phyloP scores from a whole-genome alignment of 2,113 vertebrate genomes.

The Antechinus flavipes region DNA sequence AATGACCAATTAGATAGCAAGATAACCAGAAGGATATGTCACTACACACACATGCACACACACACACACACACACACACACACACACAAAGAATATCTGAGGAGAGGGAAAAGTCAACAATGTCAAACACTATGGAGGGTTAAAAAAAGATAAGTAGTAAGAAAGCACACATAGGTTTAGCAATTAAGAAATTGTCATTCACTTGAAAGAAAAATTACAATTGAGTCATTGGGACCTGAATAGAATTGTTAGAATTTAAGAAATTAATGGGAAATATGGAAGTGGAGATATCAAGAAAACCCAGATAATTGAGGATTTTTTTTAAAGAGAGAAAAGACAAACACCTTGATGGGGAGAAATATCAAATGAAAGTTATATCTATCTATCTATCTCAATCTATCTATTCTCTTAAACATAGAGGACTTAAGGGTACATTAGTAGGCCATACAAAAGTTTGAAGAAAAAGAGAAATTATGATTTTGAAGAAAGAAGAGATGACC shows the following conservation, averaged over 20 bases:
- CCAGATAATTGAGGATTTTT: background rate
- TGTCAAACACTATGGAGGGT: no score
- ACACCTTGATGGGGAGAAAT: background rate
- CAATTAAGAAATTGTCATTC: background rate
- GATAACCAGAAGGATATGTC: no score
- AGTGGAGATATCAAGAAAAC: background rate
- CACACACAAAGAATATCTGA: no score
- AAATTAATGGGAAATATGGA: background rate
- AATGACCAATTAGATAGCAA: no score
- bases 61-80: no score
- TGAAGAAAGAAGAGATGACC: background rate
- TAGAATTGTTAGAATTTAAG: background rate
- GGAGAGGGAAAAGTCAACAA: no score
- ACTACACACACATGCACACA: no score
- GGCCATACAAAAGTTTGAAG: no score
- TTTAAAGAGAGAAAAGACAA: background rate
- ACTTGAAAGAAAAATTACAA: background rate
- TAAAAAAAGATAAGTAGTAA: background rate
- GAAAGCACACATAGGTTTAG: background rate
- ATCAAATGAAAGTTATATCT: background rate
- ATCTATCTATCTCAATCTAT: background rate
- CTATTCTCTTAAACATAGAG: background rate
- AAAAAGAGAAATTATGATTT: background rate
- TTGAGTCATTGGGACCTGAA: background rate
- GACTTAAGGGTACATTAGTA: background rate